Base-by-base conservation (phyloP, 2,113 vertebrate species). In the Albula goreensis region DNA sequence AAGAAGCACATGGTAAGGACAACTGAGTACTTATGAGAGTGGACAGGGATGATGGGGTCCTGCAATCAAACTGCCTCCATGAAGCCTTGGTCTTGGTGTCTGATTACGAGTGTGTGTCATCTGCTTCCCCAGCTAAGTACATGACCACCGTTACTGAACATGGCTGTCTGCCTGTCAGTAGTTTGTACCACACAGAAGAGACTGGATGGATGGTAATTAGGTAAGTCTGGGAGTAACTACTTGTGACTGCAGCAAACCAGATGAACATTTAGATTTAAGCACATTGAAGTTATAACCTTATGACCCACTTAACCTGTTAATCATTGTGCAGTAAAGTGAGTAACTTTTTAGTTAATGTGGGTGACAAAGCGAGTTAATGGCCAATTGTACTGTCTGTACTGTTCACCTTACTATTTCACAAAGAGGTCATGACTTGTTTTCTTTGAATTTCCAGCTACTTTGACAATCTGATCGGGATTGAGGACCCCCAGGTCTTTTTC, bases 141-240 rank as follows among this genome's bases (percentile, higher is more conserved):
- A 0, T 92, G 0, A 12, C 0, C 83, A 92, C 92, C 0, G 91
- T 94, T 77, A 96, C 94, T 0, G 91, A 93, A 85, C 93, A 92
- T 63, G 94, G 94, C 49, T 96, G 95, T 15, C 5, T 94, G 19
- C 95, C 94, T 0, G 56, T 95, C 81, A 82, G 1, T 25, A 49
- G 8, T 0, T 0, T 10, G 0, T 89, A 78, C 81, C 85, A 93
- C 2, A 92, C 88, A 0, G 0, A 56, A 0, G 0, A 88, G 0
- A 90, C 17, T 13, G 93, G 93, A 79, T 95, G 95, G 95, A 0
- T 91, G 0, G 0, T 88, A 5, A 82, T 50, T 0, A 89, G 48
- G 95, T 95, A 10, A 60, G 92, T 88, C 60, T 50, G n/a, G 15
- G 17, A 31, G 19, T 31, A 17, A 15, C 22, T 31, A 8, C 50